Base-by-base conservation (phyloP, 2,797 vertebrate genomes). In the Coendou prehensilis region DNA sequence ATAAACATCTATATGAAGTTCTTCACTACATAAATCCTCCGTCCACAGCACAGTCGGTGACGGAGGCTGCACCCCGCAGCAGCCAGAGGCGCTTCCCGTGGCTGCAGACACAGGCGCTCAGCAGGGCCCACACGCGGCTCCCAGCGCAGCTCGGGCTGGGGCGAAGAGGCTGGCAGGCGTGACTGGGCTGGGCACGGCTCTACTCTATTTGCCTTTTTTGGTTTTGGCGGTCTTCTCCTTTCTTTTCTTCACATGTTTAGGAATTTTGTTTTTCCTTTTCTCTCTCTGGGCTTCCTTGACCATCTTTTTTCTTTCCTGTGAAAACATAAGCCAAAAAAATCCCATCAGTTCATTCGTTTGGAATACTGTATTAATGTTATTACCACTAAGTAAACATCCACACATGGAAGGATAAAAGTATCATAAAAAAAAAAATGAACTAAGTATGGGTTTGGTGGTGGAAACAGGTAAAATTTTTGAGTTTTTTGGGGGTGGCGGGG, bases 231-330 rank as follows among this genome's bases (percentile, higher is more conserved):
- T 98, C 96, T 99, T 99, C 97, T 99, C 99, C 96, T 99, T 99
- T 93, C 99, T 99, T 98, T 99, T 99, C 97, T 99, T 99, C 81
- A 99, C 98, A 0, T 99, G 99, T 98, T 99, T 99, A 5, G 99
- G 99, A 0, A 99, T 97, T 99, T 99, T 99, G 84, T 22, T 99
- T 98, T 99, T 99, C 28, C 99, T 99, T 96, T 99, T 99, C 94
- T 99, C 99, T 97, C 99, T 99, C 97, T 99, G 99, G 84, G 99
- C 99, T 97, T 99, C 99, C 98, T 99, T 99, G 61, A 98, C 98
- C 97, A 99, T 89, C 98, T 99, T 99, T 97, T 99, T 99, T 94
- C 98, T 99, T 98, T 99, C 99, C 99, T 99, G 93, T 92, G 98
- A 98, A 97, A 64, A 3, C 50, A 47, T 95, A 97, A 97, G 52